Base-by-base conservation (phyloP, 2,113 vertebrate genomes). In the Zapus hudsonius region DNA sequence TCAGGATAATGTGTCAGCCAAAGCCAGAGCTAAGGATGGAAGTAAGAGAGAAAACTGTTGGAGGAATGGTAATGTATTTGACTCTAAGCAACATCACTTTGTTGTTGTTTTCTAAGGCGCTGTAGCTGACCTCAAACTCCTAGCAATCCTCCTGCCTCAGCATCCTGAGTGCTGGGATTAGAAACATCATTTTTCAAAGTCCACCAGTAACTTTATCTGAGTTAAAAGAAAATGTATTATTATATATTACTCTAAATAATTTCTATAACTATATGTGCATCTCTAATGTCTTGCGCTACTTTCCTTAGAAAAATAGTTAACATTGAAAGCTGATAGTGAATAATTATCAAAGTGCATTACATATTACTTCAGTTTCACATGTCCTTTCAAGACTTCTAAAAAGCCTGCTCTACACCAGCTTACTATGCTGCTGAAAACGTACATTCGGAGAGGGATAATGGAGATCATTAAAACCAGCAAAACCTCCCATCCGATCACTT, bases 401-500 rank as follows among this genome's bases (percentile, higher is more conserved):
- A 40, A 63, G 27, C 78, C 73, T 42, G 31, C 47, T 52, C 12
- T 11, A 52, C 3, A 25, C 7, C 31, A 63, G 47, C 20, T 72
- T 76, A 70, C 47, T 78, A 92, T 42, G 44, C 33, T 79, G 66
- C 66, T 86, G 42, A 88, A 93, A 82, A 66, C 15, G 31, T 63
- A 66, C 17, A 29, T 59, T 66, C 61, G 20, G 89, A 83, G 19
- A 70, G 47, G 73, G 69, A 38, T 11, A 19, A n/a, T 2, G 4
- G 27, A 44, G 82, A 67, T 67, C 70, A 90, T 42, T 95, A 85
- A 94, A 86, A 92, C 16, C 74, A 89, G 40, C 29, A 87, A 59
- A 84, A 1, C 3, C 9, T 92, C 90, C 33, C 63, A 69, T 92
- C 61, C 80, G 64, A 55, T 40, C 42, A 57, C 38, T 81, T 88